Evolutionary conservation across 2,797 vertebrate genomes (phyloP), one percentile per base, ranked within the genome.

Genomic region (Catamblyrhynchus diadema): DNA sequence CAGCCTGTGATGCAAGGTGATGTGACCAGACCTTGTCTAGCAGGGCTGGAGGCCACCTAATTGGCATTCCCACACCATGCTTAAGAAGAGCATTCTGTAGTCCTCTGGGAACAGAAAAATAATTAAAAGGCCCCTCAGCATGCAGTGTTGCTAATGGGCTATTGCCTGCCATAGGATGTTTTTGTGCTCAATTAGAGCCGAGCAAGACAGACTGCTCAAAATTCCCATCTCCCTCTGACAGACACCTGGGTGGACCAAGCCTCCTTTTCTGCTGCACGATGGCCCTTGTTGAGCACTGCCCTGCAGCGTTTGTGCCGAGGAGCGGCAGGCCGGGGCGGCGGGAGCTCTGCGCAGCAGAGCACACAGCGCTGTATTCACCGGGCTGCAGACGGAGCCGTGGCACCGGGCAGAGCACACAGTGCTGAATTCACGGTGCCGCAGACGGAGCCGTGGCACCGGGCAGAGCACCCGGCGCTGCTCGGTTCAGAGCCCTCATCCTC

Each of bases 1-100:
- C 96, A 97, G 89, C 47, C 73, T 88, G 89, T 96, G 95, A 96
- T 32, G 93, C 94, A 91, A 96, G 95, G 93, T 94, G 95, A 96
- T 96, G 95, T 97, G 95, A 93, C 95, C 78, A 56, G 95, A 95
- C 94, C 94, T 94, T 95, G 96, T 94, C 95, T 96, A 81, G 93
- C 42, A 33, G 86, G 87, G 93, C 96, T 93, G 95, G 87, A 97
- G 95, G 95, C 93, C 95, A 95, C 82, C 93, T 94, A 94, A 97
- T 96, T 97, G 95, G 82, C 95, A 95, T 91, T 96, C 95, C 87
- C 4, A 14, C 1, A 4, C 93, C 91, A 97, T 69, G 83, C 94
- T 86, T 89, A 59, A 1, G 71, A 86, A 84, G 67, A 91, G 86
- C 83, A 96, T 94, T 92, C 90, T 83, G 85, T 72, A 84, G 91